Base-by-base conservation (phyloP, 2,797 vertebrate genomes). In the Garrulus glandarius region DNA sequence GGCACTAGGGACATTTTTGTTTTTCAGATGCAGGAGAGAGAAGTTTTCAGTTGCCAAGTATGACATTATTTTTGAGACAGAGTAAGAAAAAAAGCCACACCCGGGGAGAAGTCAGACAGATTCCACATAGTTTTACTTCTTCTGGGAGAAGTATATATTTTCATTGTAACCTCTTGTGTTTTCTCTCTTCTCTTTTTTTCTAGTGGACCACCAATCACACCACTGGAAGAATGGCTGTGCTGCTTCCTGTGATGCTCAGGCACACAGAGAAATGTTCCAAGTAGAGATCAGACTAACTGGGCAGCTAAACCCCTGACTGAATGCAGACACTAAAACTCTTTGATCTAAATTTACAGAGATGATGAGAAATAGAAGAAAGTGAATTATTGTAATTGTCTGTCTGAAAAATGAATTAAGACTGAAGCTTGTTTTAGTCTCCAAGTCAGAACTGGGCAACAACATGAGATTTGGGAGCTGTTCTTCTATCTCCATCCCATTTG, bases 1-100 rank as follows among this genome's bases (percentile, higher is more conserved):
- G 61, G 65, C 34, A 36, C 39, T 37, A 8, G 22, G 65, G 44
- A 49, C 15, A 27, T 18, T 93, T 95, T 87, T 93, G 36, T 80
- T 92, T 92, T 72, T 41, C 95, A 92, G 61, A 74, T 49, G 46
- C 44, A 79, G 59, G 30, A 85, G 6, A 41, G 37, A 72, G 84
- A 88, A 94, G 61, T 11, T 57, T 93, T 89, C 2, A 0, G n/a
- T 68, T 95, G 84, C 74, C 89, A 93, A 93, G 50, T 46, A 79
- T 87, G 91, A 87, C 11, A 20, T 76, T 84, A 76, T 71, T 95
- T 92, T 81, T 83, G 79, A 97, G 74, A 91, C 12, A 17, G 39
- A 85, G n/a, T 23, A 87, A 84, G 87, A 30, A 93, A 87, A 82
- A 87, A 78, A 36, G 72, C 39, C 23, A 17, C 53, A 57, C 82